Base-by-base conservation (phyloP, 35 echinoderm and acorn worm genomes). In the Antedon bifida region DNA sequence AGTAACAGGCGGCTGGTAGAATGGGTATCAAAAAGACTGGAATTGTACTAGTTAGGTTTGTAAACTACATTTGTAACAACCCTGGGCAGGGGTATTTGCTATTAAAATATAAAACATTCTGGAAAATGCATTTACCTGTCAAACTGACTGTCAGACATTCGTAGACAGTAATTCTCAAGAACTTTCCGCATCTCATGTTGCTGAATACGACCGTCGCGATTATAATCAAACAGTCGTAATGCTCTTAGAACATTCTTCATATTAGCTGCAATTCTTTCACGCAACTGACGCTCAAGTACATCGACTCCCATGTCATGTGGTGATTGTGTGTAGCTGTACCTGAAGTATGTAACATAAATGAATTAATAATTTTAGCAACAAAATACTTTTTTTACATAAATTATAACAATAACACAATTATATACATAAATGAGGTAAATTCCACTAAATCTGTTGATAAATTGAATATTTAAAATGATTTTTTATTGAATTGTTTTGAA, bases 151-250 rank as follows among this genome's bases (percentile, higher is more conserved):
- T 99, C 95, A 0, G 88, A 90, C 95, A 99, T 93, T 51, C 91
- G 79, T 82, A 99, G 91, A 17, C 91, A 89, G 76, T 99, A 99
- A 78, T 99, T 99, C 76, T 99, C 95, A 29, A 99, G 85, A 21
- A 99, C 95, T 84, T 93, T 92, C 7, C 95, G 79, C 91, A 99
- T 87, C 74, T 99, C 95, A 73, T 99, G 95, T 35, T 92, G 91
- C 83, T 99, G 95, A 16, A 99, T 86, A 28, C 79, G 84, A 76
- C 91, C 95, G 73, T 99, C 95, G 13, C 95, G 78, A 83, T 99
- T 99, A 85, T 99, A 99, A 73, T 99, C 95, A 84, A 99, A 99
- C 16, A 99, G 77, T 23, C 87, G 78, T 0, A 99, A 44, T 3
- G 90, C 91, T 34, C 90, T 92, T 13, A 99, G 23, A 56, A 99